phyloP scores from a whole-genome alignment of 2,797 vertebrate genomes.

The Kryptolebias ocellatus region DNA sequence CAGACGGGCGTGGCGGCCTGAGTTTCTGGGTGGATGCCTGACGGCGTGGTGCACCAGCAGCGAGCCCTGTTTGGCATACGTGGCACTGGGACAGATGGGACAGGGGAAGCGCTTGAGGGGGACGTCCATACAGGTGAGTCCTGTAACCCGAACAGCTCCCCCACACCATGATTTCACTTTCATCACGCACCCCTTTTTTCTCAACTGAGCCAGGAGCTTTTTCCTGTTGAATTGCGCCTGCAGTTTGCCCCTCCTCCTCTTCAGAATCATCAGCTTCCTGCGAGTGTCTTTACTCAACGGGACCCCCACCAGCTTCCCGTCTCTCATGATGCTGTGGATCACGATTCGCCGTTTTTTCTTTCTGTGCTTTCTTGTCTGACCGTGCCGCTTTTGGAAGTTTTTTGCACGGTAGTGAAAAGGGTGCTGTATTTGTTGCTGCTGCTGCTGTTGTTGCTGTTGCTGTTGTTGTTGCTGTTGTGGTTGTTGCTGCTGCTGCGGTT shows the following conservation, averaged over 20 bases:
- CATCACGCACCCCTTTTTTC: conserved; percentile 62
- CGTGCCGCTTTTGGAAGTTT: conserved; percentile 70
- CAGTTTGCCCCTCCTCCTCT: conserved; percentile 69
- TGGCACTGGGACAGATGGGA: conserved; percentile 80
- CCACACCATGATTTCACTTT: conserved; percentile 75
- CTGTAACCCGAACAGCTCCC: conserved; percentile 70
- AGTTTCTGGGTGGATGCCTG: conserved; percentile 72
- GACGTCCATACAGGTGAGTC: conserved; percentile 76
- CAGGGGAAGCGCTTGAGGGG: conserved; percentile 82
- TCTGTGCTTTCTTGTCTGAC: conserved; percentile 62
- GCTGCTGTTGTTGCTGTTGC: neutral
- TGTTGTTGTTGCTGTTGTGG: neutral
- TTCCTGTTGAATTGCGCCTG: conserved; percentile 77
- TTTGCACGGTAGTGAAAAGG: conserved; percentile 79
- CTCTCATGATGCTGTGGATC: conserved; percentile 78
- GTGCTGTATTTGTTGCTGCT: conserved; percentile 51
- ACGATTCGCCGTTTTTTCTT: conserved; percentile 80
- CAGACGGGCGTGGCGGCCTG: conserved; percentile 72
- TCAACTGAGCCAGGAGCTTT: conserved; percentile 78
- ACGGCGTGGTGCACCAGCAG: conserved; percentile 78
- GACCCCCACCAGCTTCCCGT: conserved; percentile 76
- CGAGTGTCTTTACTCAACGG: conserved; percentile 77
- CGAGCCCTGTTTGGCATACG: conserved; percentile 70
- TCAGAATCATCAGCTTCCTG: conserved; percentile 67
- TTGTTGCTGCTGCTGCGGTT: neutral